A percentile compares a stretch with the other conserved stretches of the same genome.
phyloP scores from a whole-genome alignment of 1,140 invertebrate species.

The Charaxes varanes region DNA sequence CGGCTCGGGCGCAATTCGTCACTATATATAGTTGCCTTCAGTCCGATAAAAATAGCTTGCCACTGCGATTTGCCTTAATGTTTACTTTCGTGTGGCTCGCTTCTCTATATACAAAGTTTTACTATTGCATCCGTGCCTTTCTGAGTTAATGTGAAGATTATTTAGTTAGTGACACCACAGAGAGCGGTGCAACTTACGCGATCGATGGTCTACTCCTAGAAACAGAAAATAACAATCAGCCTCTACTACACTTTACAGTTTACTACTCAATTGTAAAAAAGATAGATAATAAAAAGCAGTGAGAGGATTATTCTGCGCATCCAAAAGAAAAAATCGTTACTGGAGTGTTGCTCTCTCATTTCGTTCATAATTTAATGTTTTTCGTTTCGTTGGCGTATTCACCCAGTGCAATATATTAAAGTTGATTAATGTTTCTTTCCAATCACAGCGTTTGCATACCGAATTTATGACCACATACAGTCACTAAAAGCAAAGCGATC shows the following conservation, averaged over 20 bases:
- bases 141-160: constrained; percentile 56
- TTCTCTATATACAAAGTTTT: constrained; percentile 32
- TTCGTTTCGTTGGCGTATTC: constrained; percentile 14
- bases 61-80: constrained; percentile 28
- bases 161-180: constrained; percentile 71
- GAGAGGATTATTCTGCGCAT: constrained; percentile 58
- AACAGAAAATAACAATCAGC: constrained; percentile 74
- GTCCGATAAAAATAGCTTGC: constrained; percentile 48
- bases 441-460: constrained; percentile 42
- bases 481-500: constrained; percentile 58
- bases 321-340: constrained; percentile 45
- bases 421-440: too few relatives aligned
- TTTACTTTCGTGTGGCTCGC: constrained; percentile 38
- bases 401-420: constrained; percentile 40
- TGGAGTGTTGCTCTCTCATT: constrained; percentile 21
- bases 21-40: constrained; percentile 54
- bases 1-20: constrained; percentile 54
- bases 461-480: constrained; percentile 36
- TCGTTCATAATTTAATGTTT: neutral
- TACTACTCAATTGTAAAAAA: constrained; percentile 38
- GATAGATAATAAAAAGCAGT: constrained; percentile 44
- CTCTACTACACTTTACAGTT: constrained; percentile 52
- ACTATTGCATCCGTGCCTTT: constrained; percentile 44
- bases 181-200: constrained; percentile 74
- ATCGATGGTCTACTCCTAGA: constrained; percentile 76